Evolutionary conservation across 2,797 vertebrate species (phyloP).

Genomic region (Scolopax rusticola): DNA sequence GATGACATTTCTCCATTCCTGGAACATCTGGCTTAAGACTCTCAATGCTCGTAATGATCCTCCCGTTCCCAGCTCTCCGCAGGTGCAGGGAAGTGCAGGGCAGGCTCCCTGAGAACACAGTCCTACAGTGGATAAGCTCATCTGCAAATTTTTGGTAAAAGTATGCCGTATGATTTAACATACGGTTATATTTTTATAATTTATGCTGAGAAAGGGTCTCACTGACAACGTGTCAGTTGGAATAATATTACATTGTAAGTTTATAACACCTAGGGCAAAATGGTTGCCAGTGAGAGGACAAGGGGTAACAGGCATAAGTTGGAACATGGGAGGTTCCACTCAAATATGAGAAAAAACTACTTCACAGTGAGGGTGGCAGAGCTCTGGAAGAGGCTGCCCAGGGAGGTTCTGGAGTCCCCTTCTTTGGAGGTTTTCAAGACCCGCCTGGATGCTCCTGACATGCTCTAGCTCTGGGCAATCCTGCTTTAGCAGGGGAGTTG

Average conservation of each 20-base stretch:
- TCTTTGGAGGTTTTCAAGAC: no score
- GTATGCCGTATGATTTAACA: not conserved
- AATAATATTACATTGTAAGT: not conserved
- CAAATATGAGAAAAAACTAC: no score
- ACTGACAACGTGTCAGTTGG: not conserved
- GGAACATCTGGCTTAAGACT: conserved; percentile 36
- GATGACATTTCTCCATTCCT: conserved; percentile 50
- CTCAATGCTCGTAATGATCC: conserved; percentile 45
- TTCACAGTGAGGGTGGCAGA: no score
- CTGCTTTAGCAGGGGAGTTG: no score
- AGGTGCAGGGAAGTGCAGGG: conserved; percentile 49
- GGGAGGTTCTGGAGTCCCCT: no score
- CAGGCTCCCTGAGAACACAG: conserved; percentile 20
- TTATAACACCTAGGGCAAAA: not conserved
- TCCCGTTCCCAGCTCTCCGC: conserved; percentile 30
- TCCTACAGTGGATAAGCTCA: not conserved
- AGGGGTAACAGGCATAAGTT: no score
- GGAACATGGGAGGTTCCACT: no score
- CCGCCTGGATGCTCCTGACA: no score
- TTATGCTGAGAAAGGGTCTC: not conserved
- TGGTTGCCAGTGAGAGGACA: no score
- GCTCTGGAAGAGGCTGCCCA: no score
- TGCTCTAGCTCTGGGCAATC: no score
- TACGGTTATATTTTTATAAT: not conserved
- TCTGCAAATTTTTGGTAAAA: not conserved